A percentile compares a stretch with the other conserved stretches of the same genome.
These are phyloP conservation scores for Ploceus nigricollis DNA, from an alignment of 2,113 vertebrate genomes.

Conservation along the genomic window DNA sequence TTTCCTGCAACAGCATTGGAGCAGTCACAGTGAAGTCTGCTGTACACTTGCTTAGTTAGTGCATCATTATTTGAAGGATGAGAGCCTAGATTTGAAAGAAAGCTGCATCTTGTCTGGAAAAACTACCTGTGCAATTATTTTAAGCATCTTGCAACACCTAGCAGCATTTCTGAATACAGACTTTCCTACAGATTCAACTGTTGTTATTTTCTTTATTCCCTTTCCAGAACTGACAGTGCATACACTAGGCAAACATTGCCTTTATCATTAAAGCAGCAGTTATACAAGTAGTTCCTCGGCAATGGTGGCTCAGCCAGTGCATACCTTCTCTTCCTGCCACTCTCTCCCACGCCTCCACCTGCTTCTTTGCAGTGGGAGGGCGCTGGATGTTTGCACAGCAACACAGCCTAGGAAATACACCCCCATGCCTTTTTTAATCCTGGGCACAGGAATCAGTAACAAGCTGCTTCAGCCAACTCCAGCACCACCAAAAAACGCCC, in stretches of 20 bases:
- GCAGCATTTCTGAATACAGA: background rate
- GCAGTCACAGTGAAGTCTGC: background rate
- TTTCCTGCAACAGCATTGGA: background rate
- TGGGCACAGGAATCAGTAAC: background rate
- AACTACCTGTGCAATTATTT: background rate
- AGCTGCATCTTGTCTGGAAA: background rate
- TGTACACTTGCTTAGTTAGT: background rate
- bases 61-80: background rate
- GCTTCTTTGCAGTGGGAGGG: background rate
- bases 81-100: background rate
- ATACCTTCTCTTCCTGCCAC: background rate
- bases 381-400: background rate
- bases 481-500: background rate
- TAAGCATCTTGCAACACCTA: background rate
- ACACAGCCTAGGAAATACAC: background rate
- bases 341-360: background rate
- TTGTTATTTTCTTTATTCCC: background rate
- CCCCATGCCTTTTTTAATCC: background rate
- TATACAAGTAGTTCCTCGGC: rapidly evolving
- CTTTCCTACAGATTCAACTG: background rate
- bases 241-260: too few species aligned
- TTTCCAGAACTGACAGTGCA: background rate
- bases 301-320: background rate
- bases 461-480: background rate
- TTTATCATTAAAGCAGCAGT: background rate